A percentile compares a stretch with the other conserved stretches of the same genome.
Conservation (phyloP, 2,888 invertebrate genomes). For the Branchellion lobata region DNA sequence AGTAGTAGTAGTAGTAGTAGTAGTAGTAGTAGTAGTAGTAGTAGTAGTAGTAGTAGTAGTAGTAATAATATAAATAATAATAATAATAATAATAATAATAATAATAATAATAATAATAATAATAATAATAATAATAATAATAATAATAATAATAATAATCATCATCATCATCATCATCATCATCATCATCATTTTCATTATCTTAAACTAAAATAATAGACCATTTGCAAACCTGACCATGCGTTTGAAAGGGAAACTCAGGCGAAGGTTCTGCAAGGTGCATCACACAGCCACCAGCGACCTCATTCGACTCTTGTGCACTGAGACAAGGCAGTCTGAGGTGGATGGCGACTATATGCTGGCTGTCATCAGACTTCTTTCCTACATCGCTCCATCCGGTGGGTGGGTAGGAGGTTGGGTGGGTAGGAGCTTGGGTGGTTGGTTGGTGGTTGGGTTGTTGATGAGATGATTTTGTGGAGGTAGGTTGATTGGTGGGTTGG, state of each 20-base stretch:
- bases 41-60: background rate
- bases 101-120: no score
- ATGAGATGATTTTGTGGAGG: background rate
- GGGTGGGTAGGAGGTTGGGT: background rate
- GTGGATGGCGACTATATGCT: background rate
- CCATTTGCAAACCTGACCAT: no score
- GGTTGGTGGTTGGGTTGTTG: background rate
- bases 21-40: background rate
- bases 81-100: background rate
- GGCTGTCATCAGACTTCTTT: background rate
- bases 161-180: slow-evolving; percentile 6
- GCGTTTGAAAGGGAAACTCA: background rate
- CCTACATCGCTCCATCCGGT: background rate
- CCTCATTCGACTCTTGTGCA: background rate
- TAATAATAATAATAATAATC: background rate
- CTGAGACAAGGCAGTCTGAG: background rate
- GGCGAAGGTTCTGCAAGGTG: background rate
- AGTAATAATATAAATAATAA: background rate
- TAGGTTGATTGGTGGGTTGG: background rate
- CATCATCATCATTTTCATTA: background rate
- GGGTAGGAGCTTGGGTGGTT: background rate
- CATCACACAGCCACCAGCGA: background rate
- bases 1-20: background rate
- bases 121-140: background rate
- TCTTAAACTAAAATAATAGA: background rate